phyloP scores from a whole-genome alignment of 2,113 vertebrate species.

The Argyrosomus japonicus region DNA sequence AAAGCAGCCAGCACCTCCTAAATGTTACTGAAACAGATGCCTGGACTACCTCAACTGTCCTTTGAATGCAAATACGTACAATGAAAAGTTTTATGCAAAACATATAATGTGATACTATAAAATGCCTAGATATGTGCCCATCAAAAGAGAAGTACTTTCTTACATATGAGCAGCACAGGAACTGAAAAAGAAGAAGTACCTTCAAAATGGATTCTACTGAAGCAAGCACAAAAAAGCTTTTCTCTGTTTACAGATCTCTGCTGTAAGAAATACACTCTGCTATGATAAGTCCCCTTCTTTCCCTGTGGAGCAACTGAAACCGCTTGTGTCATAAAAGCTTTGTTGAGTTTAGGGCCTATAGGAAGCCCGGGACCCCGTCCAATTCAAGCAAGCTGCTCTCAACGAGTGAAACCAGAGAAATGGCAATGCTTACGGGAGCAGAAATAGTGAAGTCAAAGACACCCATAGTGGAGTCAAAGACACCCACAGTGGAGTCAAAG shows the following conservation, averaged over 20 bases:
- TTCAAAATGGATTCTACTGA: conserved; percentile 27
- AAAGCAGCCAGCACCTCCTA: not conserved
- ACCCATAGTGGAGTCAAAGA: conserved; percentile 68
- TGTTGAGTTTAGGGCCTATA: conserved; percentile 61
- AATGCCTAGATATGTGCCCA: not conserved
- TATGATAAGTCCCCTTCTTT: conserved; percentile 45
- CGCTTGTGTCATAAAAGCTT: conserved; percentile 65
- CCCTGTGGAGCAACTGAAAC: conserved; percentile 60
- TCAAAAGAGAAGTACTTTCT: not conserved
- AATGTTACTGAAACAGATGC: conserved; percentile 8
- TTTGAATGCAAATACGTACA: not conserved
- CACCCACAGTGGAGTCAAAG: conserved; percentile 67
- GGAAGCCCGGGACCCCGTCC: conserved; percentile 55
- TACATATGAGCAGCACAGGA: conserved; percentile 9
- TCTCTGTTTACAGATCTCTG: conserved; percentile 34
- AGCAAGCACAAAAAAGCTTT: conserved; percentile 27
- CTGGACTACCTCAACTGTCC: not conserved
- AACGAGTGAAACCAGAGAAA: conserved; percentile 76
- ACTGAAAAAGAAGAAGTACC: conserved; percentile 1
- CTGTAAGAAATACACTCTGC: conserved; percentile 42
- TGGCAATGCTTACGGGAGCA: conserved; percentile 70
- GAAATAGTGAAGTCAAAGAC: conserved; percentile 64
- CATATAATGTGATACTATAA: not conserved
- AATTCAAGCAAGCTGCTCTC: conserved; percentile 53
- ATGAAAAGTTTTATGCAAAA: not conserved